Conservation (phyloP, 1,140 invertebrate species). For the Drosophila ironensis region DNA sequence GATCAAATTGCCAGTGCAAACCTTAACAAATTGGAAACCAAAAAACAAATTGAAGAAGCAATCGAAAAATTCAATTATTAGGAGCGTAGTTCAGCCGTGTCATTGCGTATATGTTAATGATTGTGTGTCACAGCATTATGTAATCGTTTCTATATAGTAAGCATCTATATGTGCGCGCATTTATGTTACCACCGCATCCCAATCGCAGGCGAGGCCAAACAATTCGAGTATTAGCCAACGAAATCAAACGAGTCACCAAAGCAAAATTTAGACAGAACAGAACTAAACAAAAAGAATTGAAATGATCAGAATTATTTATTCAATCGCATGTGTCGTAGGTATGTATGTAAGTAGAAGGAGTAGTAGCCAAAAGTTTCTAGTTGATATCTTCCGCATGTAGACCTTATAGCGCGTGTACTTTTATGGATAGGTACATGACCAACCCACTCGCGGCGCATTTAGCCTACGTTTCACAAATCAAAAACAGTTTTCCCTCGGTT, state of each 20-base stretch:
- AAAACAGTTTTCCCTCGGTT: conserved; percentile 46
- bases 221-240: conserved; percentile 66
- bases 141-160: conserved; percentile 36
- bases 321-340: conserved; percentile 9
- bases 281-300: conserved; percentile 10
- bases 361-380: conserved; percentile 61
- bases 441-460: conserved; percentile 26
- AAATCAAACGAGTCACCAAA: conserved; percentile 56
- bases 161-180: conserved; percentile 22
- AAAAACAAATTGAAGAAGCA: conserved; percentile 61
- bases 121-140: conserved; percentile 35
- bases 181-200: conserved; percentile 44
- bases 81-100: conserved; percentile 64
- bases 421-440: not conserved
- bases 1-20: conserved; percentile 37
- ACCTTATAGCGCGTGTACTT: conserved; percentile 21
- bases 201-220: conserved; percentile 53
- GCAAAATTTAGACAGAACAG: conserved; percentile 35
- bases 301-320: conserved; percentile 29
- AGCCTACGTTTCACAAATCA: conserved; percentile 9
- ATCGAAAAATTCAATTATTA: conserved; percentile 79
- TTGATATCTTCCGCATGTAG: conserved; percentile 51
- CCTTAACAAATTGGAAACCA: conserved; percentile 48
- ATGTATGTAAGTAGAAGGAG: conserved; percentile 45
- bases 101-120: conserved; percentile 35